A percentile compares a stretch with the other conserved stretches of the same genome.
These are phyloP conservation scores for Sebastes matsubarae DNA, from an alignment of 2,797 vertebrate species.

Conservation along the genomic window DNA sequence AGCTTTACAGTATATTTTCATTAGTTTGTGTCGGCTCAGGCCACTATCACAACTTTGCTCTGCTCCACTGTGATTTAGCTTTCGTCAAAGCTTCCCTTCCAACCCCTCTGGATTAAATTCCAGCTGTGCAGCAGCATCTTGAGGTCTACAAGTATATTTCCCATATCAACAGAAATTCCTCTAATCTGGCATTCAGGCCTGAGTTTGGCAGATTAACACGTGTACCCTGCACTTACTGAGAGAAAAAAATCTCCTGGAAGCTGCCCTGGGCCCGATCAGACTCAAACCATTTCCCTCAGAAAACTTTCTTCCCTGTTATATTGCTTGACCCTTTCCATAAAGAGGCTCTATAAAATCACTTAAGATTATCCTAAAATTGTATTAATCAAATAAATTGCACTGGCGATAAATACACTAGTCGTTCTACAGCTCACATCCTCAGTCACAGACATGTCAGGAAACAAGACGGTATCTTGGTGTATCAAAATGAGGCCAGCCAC, in stretches of 20 bases:
- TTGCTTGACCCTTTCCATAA: neutral
- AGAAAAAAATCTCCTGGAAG: neutral
- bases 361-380: neutral
- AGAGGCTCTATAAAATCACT: neutral
- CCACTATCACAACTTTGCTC: neutral
- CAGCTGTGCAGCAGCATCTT: slow-evolving; percentile 8
- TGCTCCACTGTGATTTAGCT: slow-evolving; percentile 9
- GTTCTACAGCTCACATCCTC: neutral
- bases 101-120: slow-evolving; percentile 41
- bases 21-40: neutral
- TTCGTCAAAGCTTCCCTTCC: slow-evolving; percentile 1
- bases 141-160: slow-evolving; percentile 22
- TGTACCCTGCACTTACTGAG: neutral
- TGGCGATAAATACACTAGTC: no score
- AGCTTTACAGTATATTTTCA: neutral
- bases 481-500: neutral
- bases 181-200: slow-evolving; percentile 24
- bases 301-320: neutral
- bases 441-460: neutral
- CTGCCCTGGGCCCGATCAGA: neutral
- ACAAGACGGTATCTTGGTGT: neutral
- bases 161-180: slow-evolving; percentile 23
- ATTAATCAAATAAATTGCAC: neutral
- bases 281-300: neutral
- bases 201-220: slow-evolving; percentile 36